Base-by-base conservation (phyloP, 30 jellyfish, hydroid and myxozoan genomes). In the Morbakka virulenta region DNA sequence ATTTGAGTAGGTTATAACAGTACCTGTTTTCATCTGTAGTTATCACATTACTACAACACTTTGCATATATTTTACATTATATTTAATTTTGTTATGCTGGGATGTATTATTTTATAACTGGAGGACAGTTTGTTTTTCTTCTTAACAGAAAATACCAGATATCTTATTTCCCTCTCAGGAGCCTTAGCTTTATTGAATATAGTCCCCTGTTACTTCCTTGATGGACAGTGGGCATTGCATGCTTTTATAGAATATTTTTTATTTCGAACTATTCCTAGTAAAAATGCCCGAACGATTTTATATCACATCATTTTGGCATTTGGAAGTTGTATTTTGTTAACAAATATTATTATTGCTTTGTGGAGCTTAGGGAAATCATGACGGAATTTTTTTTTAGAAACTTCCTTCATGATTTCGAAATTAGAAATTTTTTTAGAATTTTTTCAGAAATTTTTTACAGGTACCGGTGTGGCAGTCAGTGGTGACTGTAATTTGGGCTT, bases 161-260 rank as follows among this genome's bases (percentile, higher is more conserved):
- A 91, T 79, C 53, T 77, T 9, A 87, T 91, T 12, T 91, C 98
- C 24, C 30, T 91, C 12, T 91, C 98, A 11, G 93, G 94, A 9
- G 98, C 98, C 2, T 64, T 91, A 51, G 96, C 96, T 1, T 68
- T 91, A 14, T 81, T 91, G 47, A 91, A 91, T 65, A 74, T 91
- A 88, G 88, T 84, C 0, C 98, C 98, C 1, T 91, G 98, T 61
- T 79, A 75, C 57, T 78, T 77, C 65, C 72, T 91, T 52, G 98
- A 91, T 72, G 98, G 98, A 4, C 94, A 91, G 53, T 74, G 86
- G 80, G 70, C 98, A 1, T 67, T 91, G 52, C 35, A 48, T 32
- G 96, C 91, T 0, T 76, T 91, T 63, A 67, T 91, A 35, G 95
- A 83, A 67, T 73, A 74, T 26, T 62, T 84, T n/a, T 72, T 91